Evolutionary conservation across 2,113 vertebrate species (phyloP).

Genomic region (Notarius quadriscutis): DNA sequence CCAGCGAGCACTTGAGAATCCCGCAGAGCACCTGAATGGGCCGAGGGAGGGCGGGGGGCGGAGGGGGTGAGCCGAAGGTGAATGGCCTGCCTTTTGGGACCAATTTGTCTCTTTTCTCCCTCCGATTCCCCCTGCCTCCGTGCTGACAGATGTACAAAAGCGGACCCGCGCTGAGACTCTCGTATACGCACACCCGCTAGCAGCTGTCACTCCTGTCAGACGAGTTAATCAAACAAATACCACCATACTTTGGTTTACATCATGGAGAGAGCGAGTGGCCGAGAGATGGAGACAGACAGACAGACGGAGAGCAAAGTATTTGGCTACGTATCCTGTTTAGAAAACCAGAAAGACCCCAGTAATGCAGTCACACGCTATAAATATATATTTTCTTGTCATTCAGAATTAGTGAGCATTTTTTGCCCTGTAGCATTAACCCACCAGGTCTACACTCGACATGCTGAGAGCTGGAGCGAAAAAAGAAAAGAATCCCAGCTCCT

Average conservation of each 20-base stretch:
- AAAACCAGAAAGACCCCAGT: neutral
- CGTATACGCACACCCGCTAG: constrained; percentile 93
- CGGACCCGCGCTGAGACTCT: constrained; percentile 97
- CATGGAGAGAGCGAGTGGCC: constrained; percentile 55
- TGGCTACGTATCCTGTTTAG: constrained; percentile 31
- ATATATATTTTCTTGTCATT: constrained; percentile 6
- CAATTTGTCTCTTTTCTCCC: constrained; percentile 99
- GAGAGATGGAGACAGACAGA: constrained; percentile 33
- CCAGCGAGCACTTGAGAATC: constrained; percentile 98
- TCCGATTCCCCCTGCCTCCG: constrained; percentile 87
- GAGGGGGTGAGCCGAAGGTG: constrained; percentile 90
- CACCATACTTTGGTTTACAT: constrained; percentile 91
- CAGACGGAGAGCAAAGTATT: constrained; percentile 54
- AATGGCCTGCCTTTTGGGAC: constrained; percentile 99
- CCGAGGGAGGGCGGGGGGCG: constrained; percentile 64
- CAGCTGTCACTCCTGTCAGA: constrained; percentile 99
- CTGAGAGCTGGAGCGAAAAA: constrained; percentile 17
- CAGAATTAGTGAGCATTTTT: constrained; percentile 12
- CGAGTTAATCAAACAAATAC: constrained; percentile 99
- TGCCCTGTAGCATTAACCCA: constrained; percentile 27
- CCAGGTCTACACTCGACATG: constrained; percentile 18
- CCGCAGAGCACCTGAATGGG: constrained; percentile 98
- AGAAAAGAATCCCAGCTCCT: constrained; percentile 60
- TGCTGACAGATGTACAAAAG: constrained; percentile 99
- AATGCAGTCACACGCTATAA: neutral